Percentiles rank a stretch among this genome's conserved stretches.
These are phyloP conservation scores for Podarcis raffonei DNA, from an alignment of 2,113 vertebrate genomes.

Conservation along the genomic window DNA sequence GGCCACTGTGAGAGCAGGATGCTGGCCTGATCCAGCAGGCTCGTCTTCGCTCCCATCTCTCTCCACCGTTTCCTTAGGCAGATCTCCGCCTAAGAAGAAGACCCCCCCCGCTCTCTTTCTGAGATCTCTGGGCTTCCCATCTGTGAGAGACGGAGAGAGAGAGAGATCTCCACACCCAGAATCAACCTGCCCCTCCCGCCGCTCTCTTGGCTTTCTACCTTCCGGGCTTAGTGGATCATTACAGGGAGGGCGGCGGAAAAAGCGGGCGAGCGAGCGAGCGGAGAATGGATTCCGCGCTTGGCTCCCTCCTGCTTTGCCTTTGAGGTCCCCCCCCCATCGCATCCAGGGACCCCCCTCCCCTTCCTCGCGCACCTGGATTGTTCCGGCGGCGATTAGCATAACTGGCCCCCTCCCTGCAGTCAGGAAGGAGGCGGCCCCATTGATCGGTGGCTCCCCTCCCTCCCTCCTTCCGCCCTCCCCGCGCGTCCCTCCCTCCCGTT, in stretches of 20 bases:
- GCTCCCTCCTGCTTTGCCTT: too few species aligned
- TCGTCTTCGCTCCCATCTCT: too few species aligned
- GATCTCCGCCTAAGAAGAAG: background rate
- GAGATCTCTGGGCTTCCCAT: background rate
- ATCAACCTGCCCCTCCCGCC: too few species aligned
- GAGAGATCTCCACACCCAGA: background rate
- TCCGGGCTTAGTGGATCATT: background rate
- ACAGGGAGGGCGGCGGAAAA: too few species aligned
- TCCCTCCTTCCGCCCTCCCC: background rate
- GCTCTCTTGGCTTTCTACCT: background rate
- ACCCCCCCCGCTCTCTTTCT: background rate
- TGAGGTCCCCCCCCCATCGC: background rate
- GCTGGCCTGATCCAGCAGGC: too few species aligned
- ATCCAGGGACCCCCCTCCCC: background rate
- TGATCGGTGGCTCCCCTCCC: background rate
- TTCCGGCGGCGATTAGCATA: background rate
- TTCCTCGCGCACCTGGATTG: too few species aligned
- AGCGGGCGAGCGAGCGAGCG: too few species aligned
- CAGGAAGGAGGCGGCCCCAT: background rate
- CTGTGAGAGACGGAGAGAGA: background rate
- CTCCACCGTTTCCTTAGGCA: background rate
- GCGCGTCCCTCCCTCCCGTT: background rate
- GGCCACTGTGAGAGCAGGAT: too few species aligned
- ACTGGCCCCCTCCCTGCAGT: background rate
- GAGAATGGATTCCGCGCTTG: too few species aligned